Percentiles rank a stretch among this genome's conserved stretches.
Conservation (phyloP, 2,113 vertebrate species). For the Tiliqua scincoides region DNA sequence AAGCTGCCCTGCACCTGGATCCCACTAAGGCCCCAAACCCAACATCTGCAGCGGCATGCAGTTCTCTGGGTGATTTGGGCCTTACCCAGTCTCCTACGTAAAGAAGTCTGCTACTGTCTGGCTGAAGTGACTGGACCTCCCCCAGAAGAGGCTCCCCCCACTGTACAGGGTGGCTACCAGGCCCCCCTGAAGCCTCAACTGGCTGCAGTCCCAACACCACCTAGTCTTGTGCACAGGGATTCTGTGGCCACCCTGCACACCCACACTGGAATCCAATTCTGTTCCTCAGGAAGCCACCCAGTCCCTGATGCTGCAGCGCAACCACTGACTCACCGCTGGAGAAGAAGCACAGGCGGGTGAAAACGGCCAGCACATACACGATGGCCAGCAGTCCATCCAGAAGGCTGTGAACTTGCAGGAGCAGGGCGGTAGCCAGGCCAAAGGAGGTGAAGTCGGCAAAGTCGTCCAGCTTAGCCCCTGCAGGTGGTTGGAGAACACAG, state of each 20-base stretch:
- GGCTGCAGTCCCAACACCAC: too few species aligned
- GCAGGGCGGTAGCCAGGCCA: constrained; percentile 86
- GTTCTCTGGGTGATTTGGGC: too few species aligned
- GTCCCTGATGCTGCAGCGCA: not conserved
- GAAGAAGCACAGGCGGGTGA: constrained; percentile 89
- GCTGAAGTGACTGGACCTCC: too few species aligned
- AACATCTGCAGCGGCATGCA: too few species aligned
- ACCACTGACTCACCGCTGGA: constrained; percentile 77
- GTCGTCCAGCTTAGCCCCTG: constrained; percentile 91
- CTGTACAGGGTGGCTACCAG: too few species aligned
- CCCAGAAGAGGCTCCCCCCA: too few species aligned
- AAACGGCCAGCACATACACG: constrained; percentile 84
- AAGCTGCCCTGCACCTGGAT: not conserved
- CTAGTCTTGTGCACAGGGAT: too few species aligned
- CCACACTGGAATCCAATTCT: too few species aligned
- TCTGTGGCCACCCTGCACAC: not conserved
- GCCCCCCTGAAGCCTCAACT: too few species aligned
- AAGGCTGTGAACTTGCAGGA: constrained; percentile 79
- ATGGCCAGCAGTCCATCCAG: constrained; percentile 84
- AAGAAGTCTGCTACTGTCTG: too few species aligned
- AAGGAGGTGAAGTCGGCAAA: constrained; percentile 94
- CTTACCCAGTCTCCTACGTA: too few species aligned
- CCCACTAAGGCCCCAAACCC: too few species aligned
- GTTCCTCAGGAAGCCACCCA: not conserved
- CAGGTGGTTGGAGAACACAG: not conserved